phyloP scores from a whole-genome alignment of 2,888 invertebrate genomes.

The Rapana venosa region DNA sequence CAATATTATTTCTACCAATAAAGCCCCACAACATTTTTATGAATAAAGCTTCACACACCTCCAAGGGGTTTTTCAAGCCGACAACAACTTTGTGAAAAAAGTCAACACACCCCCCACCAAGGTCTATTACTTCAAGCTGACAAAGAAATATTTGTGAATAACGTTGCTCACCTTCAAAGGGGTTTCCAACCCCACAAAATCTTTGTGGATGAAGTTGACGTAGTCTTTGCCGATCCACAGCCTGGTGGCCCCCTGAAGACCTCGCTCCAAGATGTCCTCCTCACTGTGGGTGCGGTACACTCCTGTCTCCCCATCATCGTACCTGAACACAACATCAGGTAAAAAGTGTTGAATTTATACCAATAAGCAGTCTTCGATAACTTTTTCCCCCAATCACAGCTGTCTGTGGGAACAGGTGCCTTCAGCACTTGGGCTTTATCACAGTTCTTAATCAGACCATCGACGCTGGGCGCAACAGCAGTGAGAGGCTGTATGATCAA shows the following conservation, averaged over 20 bases:
- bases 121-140: too few species aligned
- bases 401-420: not conserved
- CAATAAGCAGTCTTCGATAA: too few species aligned
- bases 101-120: too few species aligned
- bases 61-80: too few species aligned
- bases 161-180: constrained; percentile 83
- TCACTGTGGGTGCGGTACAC: constrained; percentile 54
- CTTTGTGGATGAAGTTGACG: constrained; percentile 96
- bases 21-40: too few species aligned
- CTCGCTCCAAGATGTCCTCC: constrained; percentile 61
- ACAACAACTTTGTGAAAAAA: too few species aligned
- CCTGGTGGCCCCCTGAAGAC: constrained; percentile 86
- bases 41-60: too few species aligned
- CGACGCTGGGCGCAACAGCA: too few species aligned
- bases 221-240: constrained; percentile 98
- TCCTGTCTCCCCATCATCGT: constrained; percentile 26
- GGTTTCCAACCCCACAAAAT: constrained; percentile 93
- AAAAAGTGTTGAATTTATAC: not conserved
- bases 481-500: too few species aligned
- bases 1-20: too few species aligned
- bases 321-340: not conserved
- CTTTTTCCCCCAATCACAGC: too few species aligned
- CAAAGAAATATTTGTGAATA: too few species aligned
- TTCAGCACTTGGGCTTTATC: not conserved
- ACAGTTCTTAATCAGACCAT: not conserved